Conservation (phyloP, 2,113 vertebrate genomes). For the Psittacus erithacus region DNA sequence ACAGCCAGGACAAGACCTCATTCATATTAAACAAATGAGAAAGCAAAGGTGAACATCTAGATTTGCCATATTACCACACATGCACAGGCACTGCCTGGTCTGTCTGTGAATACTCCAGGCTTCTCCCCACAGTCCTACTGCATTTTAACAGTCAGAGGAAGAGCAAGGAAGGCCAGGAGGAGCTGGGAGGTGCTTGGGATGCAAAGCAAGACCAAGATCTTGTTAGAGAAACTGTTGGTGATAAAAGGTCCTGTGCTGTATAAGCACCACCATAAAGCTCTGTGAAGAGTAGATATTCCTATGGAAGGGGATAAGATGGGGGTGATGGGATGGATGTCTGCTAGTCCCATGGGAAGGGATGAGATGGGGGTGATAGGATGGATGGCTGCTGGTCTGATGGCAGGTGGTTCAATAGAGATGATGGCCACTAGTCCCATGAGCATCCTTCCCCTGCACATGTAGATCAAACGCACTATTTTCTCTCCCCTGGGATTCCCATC, state of each 20-base stretch:
- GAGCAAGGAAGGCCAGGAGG: background rate
- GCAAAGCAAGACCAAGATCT: background rate
- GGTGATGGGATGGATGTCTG: background rate
- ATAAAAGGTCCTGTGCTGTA: background rate
- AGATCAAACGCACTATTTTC: background rate
- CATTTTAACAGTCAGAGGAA: background rate
- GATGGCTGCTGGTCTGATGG: background rate
- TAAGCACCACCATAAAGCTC: background rate
- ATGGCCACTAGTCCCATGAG: background rate
- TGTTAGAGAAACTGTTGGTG: background rate
- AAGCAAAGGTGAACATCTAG: background rate
- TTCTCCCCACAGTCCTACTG: background rate
- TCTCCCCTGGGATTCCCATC: background rate
- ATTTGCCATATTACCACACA: background rate
- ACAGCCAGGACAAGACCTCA: background rate
- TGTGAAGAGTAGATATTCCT: background rate
- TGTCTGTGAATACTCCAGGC: background rate
- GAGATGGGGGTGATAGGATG: background rate
- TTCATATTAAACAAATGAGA: background rate
- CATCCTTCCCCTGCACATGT: background rate
- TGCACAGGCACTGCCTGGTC: accelerated
- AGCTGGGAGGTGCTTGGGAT: background rate
- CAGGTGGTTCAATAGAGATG: background rate
- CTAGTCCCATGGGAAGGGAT: background rate
- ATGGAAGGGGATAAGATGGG: background rate